Conservation (phyloP, 1,140 invertebrate genomes). For the Drosophila busckii region DNA sequence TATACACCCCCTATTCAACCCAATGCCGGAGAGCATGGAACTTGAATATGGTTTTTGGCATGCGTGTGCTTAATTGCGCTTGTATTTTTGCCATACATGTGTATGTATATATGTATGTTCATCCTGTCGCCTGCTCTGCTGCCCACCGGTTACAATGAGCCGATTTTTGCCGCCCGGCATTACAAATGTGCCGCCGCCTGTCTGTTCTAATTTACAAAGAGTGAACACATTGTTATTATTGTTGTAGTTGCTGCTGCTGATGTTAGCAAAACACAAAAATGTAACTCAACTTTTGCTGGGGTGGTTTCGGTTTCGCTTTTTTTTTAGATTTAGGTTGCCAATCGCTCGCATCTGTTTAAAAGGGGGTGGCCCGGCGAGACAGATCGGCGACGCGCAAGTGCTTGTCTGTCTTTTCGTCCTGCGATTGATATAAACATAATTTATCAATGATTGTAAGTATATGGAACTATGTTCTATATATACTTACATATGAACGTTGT, state of each 20-base stretch:
- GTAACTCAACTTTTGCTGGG: conserved; percentile 45
- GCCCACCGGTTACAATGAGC: conserved; percentile 50
- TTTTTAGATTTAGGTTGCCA: conserved; percentile 21
- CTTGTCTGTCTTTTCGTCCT: conserved; percentile 9
- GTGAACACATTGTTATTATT: conserved; percentile 26
- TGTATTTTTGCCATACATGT: conserved; percentile 1
- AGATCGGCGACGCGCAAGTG: conserved; percentile 64
- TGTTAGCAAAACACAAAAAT: conserved; percentile 32
- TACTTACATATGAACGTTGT: background rate
- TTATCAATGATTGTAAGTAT: background rate
- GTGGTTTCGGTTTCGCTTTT: conserved; percentile 44
- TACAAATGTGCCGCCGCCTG: conserved; percentile 30
- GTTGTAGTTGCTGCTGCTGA: conserved; percentile 4
- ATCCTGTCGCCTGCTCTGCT: conserved; percentile 44
- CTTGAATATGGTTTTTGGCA: conserved; percentile 35
- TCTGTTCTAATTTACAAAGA: conserved; percentile 58
- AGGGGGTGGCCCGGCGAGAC: conserved; percentile 37
- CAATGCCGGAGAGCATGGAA: conserved; percentile 11
- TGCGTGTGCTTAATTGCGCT: conserved; percentile 32
- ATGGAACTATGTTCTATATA: background rate
- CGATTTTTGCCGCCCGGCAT: conserved; percentile 46
- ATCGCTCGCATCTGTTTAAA: background rate
- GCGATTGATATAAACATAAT: conserved; percentile 18
- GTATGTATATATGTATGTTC: conserved; percentile 7
- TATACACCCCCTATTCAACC: conserved; percentile 37